Conservation (phyloP, 1,140 invertebrate genomes). For the Pristionchus pacificus region DNA sequence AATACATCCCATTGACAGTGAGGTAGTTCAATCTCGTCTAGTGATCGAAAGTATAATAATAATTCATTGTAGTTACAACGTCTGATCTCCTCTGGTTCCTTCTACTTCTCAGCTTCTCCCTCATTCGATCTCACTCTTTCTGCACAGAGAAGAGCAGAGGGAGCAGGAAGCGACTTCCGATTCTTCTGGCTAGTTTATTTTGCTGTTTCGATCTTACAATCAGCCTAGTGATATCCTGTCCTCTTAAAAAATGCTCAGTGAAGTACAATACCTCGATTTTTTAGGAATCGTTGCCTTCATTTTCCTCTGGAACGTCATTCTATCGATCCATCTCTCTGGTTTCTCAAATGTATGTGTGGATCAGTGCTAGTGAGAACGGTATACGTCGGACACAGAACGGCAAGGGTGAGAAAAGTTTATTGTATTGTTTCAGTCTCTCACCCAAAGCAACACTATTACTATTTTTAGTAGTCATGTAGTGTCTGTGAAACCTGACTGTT, state of each 20-base stretch:
- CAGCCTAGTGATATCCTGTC: neutral
- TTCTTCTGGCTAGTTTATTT: conserved; percentile 40
- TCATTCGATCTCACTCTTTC: conserved; percentile 49
- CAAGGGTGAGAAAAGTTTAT: neutral
- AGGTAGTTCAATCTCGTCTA: too few relatives aligned
- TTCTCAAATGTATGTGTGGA: conserved; percentile 53
- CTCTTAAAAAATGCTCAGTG: neutral
- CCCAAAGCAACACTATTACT: too few relatives aligned
- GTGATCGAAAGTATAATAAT: conserved; percentile 2
- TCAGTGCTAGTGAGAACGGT: conserved; percentile 40
- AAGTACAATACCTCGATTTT: conserved; percentile 18
- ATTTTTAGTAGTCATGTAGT: too few relatives aligned
- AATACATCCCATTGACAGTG: too few relatives aligned
- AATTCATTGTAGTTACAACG: conserved; percentile 48
- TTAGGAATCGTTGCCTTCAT: conserved; percentile 52
- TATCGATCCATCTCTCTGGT: conserved; percentile 44
- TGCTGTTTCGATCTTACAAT: too few relatives aligned
- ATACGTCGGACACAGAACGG: conserved; percentile 54
- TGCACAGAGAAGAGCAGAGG: conserved; percentile 37
- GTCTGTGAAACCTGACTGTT: too few relatives aligned
- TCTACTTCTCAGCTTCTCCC: conserved; percentile 52
- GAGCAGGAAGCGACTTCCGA: conserved; percentile 32
- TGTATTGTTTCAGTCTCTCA: too few relatives aligned
- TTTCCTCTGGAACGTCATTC: conserved; percentile 50
- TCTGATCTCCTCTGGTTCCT: conserved; percentile 53